phyloP scores from a whole-genome alignment of 2,113 vertebrate genomes.

The Protobothrops flavoviridis region DNA sequence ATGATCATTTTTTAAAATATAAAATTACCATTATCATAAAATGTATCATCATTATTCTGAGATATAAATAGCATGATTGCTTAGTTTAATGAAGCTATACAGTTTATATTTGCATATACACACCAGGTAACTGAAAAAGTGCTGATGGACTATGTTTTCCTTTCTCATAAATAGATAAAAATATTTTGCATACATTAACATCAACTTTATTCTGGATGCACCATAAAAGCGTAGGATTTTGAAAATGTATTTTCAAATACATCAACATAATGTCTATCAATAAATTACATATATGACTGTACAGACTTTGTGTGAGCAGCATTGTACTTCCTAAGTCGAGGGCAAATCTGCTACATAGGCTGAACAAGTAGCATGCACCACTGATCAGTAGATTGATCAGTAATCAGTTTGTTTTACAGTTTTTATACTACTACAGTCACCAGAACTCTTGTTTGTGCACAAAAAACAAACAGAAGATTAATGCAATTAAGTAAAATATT shows the following conservation, averaged over 20 bases:
- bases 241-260: not conserved
- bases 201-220: not conserved
- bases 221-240: not conserved
- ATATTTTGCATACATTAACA: not conserved
- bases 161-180: not conserved
- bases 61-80: not conserved
- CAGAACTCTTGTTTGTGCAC: not conserved
- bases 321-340: not conserved
- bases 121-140: not conserved
- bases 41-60: not conserved
- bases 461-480: not conserved
- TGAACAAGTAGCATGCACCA: not conserved
- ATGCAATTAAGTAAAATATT: not conserved
- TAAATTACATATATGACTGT: not conserved
- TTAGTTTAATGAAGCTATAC: not conserved
- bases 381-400: not conserved
- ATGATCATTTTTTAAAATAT: not conserved
- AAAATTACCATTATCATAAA: not conserved
- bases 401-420: not conserved
- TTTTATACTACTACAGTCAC: not conserved
- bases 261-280: not conserved
- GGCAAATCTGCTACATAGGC: not conserved
- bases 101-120: not conserved
- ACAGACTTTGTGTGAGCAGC: not conserved
- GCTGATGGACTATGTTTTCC: not conserved